Base-by-base conservation (phyloP, 2,797 vertebrate genomes). In the Sciurus carolinensis region DNA sequence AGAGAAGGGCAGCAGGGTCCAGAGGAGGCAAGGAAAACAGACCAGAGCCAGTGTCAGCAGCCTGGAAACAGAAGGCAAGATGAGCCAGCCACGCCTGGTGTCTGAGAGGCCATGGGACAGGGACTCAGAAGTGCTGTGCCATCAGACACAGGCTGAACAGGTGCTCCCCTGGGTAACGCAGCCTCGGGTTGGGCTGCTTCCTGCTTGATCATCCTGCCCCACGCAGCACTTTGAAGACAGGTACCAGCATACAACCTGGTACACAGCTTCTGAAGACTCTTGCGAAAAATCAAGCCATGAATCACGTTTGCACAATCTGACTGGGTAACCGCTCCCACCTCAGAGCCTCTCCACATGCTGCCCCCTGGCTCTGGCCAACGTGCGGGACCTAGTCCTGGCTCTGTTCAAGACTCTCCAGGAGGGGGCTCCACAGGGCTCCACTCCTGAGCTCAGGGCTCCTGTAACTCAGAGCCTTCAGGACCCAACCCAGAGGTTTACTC, bases 161-260 rank as follows among this genome's bases (percentile, higher is more conserved):
- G 50, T 12, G 12, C 47, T 50, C 47, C 47, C 47, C 47, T 50
- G 9, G 47, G 47, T 9, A 50, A 50, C 1, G 47, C 9, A 12
- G 12, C 12, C 47, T 50, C 2, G 50, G 50, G 50, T 14, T 14
- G 50, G 50, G 50, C 50, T 52, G 50, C 50, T 52, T 13, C 50
- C 22, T 77, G 54, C 39, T 28, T 47, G 47, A 59, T 44, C 26
- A 36, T 3, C 28, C 2, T 44, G 72, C 28, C 14, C 14, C 11
- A 18, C 3, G 10, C 36, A 26, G 17, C 52, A 2, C 59, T 0
- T 33, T n/a, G 52, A 54, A 26, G 8, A n/a, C 13, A n/a, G 4
- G 44, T 11, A 14, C 42, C 7, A 30, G 59, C 1, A 18, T 4
- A 26, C 44, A 39, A n/a, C 13, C 42, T 0, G 62, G 20, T 4